Conservation (phyloP, 2,888 invertebrate species). For the Dryobotodes eremita region DNA sequence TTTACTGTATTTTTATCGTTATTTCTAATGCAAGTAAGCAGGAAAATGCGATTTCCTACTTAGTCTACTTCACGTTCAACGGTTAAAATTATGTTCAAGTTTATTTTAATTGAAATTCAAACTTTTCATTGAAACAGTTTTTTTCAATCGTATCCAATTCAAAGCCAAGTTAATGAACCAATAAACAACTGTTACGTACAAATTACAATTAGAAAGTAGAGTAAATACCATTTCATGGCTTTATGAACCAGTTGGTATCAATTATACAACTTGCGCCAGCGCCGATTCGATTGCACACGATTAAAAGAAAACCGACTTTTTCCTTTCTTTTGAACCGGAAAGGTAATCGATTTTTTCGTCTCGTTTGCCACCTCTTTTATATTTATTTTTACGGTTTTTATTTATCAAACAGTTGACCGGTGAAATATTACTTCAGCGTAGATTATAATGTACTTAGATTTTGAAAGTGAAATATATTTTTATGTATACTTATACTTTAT, state of each 20-base stretch:
- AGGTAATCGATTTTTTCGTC: slow-evolving; percentile 51
- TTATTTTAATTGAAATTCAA: background rate
- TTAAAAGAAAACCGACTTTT: slow-evolving; percentile 58
- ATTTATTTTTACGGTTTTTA: slow-evolving; percentile 25
- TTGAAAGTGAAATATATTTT: slow-evolving; percentile 37
- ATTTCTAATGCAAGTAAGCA: too few species aligned
- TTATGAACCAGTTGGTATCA: slow-evolving; percentile 64
- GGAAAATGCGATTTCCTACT: background rate
- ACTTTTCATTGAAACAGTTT: background rate
- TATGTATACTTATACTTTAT: background rate
- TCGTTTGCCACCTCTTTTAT: slow-evolving; percentile 17
- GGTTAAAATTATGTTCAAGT: background rate
- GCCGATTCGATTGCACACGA: slow-evolving; percentile 54
- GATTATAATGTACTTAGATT: slow-evolving; percentile 37
- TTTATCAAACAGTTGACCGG: slow-evolving; percentile 15
- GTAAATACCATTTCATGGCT: slow-evolving; percentile 76
- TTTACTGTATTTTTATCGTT: background rate
- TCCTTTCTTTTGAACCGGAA: slow-evolving; percentile 53
- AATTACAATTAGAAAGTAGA: slow-evolving; percentile 80
- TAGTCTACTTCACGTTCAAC: too few species aligned
- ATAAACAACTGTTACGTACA: slow-evolving; percentile 61
- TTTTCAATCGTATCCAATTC: slow-evolving; percentile 21
- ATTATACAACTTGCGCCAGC: slow-evolving; percentile 69
- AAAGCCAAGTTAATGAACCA: slow-evolving; percentile 46
- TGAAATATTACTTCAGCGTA: slow-evolving; percentile 33